These are phyloP conservation scores for Caenorhabditis sp. DNA, from an alignment of 2,888 invertebrate genomes.

Conservation along the genomic window DNA sequence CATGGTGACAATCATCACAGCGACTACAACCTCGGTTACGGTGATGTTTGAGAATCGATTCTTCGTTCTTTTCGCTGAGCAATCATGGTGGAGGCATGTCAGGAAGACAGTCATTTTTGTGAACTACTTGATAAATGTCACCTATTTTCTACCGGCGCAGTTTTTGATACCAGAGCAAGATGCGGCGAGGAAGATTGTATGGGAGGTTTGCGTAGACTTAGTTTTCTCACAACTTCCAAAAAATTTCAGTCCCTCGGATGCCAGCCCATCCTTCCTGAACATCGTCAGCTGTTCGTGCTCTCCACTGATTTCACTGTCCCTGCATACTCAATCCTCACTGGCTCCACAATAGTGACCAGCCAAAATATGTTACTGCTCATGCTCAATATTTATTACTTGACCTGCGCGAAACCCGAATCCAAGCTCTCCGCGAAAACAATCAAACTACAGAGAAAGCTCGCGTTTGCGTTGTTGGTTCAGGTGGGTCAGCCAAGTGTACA, in stretches of 20 bases:
- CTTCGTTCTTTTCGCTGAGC: slow-evolving; percentile 17
- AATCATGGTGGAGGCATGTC: slow-evolving; percentile 33
- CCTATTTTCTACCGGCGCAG: slow-evolving; percentile 42
- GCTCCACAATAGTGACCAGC: not conserved
- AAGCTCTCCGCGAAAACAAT: slow-evolving; percentile 5
- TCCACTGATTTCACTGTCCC: not conserved
- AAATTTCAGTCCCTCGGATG: slow-evolving; percentile 12
- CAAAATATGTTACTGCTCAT: not conserved
- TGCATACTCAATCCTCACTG: not conserved
- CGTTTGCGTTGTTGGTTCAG: not conserved
- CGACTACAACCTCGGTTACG: slow-evolving; percentile 4
- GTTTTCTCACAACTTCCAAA: not conserved
- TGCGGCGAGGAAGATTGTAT: slow-evolving; percentile 2
- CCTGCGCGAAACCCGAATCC: not conserved
- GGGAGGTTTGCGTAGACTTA: not conserved
- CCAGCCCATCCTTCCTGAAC: slow-evolving; percentile 5
- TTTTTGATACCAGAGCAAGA: slow-evolving; percentile 33
- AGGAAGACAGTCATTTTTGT: not conserved
- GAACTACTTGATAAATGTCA: not conserved
- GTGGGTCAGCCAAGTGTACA: not conserved
- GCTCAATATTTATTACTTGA: not conserved
- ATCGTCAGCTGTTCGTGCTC: slow-evolving; percentile 28
- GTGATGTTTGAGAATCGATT: slow-evolving; percentile 25
- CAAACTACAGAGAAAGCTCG: slow-evolving; percentile 12
- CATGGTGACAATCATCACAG: slow-evolving; percentile 20